Conservation (phyloP, 2,888 invertebrate species). For the Hypercompe scribonia region DNA sequence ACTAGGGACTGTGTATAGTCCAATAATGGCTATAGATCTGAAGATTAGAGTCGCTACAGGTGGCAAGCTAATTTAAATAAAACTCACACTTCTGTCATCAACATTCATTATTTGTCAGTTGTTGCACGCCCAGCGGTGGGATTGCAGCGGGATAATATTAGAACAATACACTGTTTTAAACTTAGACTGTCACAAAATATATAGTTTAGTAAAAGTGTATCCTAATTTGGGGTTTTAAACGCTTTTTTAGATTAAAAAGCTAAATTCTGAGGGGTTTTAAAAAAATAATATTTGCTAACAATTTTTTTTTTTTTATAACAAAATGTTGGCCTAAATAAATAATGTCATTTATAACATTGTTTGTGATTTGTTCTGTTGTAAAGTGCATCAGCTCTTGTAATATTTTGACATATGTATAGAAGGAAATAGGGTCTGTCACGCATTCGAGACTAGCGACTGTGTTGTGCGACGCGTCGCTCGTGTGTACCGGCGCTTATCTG, state of each 20-base stretch:
- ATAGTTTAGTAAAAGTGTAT: slow-evolving; percentile 8
- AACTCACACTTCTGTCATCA: background rate
- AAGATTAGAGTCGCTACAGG: background rate
- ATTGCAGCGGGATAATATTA: background rate
- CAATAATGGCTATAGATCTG: background rate
- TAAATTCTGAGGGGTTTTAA: background rate
- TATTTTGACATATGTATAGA: slow-evolving; percentile 17
- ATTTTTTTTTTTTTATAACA: slow-evolving; percentile 1
- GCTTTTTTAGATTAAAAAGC: slow-evolving; percentile 2
- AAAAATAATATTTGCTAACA: background rate
- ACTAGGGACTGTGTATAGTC: no score
- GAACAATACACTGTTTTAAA: slow-evolving; percentile 39
- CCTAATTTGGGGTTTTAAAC: slow-evolving; percentile 10
- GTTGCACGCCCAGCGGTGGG: background rate
- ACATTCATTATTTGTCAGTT: background rate
- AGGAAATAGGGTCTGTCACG: slow-evolving; percentile 14
- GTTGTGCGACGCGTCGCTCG: slow-evolving; percentile 7
- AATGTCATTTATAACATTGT: background rate
- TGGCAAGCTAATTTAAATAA: background rate
- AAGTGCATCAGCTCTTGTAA: slow-evolving; percentile 17
- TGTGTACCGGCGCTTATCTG: slow-evolving; percentile 12
- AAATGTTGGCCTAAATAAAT: background rate
- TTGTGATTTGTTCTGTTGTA: slow-evolving; percentile 14
- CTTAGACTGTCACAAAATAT: slow-evolving; percentile 35
- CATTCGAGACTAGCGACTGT: background rate